phyloP scores from a whole-genome alignment of 2,113 vertebrate genomes.

The Pelecanoides urinatrix region DNA sequence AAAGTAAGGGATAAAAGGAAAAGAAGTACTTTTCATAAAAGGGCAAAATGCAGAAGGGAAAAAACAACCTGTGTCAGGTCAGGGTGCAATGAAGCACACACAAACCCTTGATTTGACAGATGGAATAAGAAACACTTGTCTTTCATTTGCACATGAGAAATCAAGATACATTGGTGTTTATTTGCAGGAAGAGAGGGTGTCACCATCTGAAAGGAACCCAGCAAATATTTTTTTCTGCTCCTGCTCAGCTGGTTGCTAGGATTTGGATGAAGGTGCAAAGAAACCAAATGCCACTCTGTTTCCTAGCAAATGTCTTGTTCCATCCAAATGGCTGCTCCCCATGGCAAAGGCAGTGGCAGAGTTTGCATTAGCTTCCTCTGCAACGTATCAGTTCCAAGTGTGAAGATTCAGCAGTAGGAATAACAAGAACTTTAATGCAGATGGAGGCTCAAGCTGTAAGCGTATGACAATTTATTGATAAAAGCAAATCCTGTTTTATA shows the following conservation, averaged over 20 bases:
- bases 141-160: neutral
- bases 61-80: neutral
- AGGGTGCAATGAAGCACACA: neutral
- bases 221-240: neutral
- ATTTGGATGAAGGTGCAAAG: neutral
- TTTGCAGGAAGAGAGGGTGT: neutral
- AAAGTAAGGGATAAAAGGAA: neutral
- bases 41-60: neutral
- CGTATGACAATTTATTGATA: neutral
- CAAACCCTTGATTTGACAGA: neutral
- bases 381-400: fast-evolving
- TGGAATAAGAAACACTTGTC: neutral
- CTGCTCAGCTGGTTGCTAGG: neutral
- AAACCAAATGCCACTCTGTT: neutral
- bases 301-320: neutral
- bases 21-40: neutral
- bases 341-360: neutral
- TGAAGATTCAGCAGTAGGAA: neutral
- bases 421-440: neutral
- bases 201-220: neutral
- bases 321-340: neutral
- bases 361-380: neutral
- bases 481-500: neutral
- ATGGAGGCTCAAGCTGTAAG: neutral
- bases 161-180: neutral